phyloP scores from a whole-genome alignment of 1,140 invertebrate genomes.

The Rhopalosiphum maidis region DNA sequence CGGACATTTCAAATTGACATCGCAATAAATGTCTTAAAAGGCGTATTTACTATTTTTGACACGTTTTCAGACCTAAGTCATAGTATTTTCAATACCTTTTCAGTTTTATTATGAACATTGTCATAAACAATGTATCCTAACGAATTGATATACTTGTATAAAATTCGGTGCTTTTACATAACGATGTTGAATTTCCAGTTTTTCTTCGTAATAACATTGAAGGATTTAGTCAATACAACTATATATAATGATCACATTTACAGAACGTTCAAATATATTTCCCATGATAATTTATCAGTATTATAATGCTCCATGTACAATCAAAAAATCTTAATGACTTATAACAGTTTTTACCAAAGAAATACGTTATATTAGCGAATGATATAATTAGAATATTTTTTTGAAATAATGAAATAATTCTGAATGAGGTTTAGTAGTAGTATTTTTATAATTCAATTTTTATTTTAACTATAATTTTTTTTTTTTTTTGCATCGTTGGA shows the following conservation, averaged over 20 bases:
- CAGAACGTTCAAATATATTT: background rate
- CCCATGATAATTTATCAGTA: background rate
- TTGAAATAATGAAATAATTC: background rate
- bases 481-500: no score
- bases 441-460: background rate
- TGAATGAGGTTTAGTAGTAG: background rate
- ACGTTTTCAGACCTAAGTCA: background rate
- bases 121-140: background rate
- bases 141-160: background rate
- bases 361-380: background rate
- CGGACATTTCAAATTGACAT: background rate
- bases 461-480: background rate
- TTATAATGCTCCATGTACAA: background rate
- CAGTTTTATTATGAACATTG: background rate
- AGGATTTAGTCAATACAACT: background rate
- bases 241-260: background rate
- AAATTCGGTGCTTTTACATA: background rate
- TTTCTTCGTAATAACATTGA: background rate
- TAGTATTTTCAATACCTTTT: slow-evolving; percentile 4
- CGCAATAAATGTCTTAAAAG: background rate
- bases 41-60: background rate
- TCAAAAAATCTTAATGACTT: background rate
- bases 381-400: background rate
- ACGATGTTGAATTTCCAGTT: background rate
- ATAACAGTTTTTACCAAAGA: background rate